phyloP scores from a whole-genome alignment of 2,888 invertebrate genomes.

The Ferdinandea cuprea region DNA sequence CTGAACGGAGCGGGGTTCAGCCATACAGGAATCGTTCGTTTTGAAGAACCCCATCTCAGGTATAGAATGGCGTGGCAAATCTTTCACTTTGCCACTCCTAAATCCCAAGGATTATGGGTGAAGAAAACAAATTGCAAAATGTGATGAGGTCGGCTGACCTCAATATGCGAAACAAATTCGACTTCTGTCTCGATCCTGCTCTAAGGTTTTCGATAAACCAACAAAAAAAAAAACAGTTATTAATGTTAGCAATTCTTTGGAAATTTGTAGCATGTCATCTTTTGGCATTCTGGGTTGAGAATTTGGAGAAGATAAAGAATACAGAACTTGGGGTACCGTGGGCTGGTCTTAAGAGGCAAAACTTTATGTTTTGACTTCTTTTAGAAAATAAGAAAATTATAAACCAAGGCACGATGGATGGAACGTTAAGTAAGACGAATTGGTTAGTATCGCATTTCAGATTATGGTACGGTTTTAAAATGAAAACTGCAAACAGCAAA shows the following conservation, averaged over 20 bases:
- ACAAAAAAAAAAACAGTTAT: not conserved
- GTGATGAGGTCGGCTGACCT: constrained; percentile 3
- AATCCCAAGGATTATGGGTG: constrained; percentile 32
- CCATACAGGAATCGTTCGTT: constrained; percentile 19
- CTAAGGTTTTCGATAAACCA: not conserved
- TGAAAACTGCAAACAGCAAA: too few relatives aligned
- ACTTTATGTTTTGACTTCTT: not conserved
- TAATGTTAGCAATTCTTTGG: constrained; percentile 15
- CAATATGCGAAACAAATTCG: not conserved
- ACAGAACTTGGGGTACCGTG: not conserved
- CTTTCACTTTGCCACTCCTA: constrained; percentile 45
- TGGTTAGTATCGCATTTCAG: not conserved
- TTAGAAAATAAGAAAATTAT: too few relatives aligned
- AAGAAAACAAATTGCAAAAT: constrained; percentile 12
- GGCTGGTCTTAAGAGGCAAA: not conserved
- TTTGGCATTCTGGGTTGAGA: not conserved
- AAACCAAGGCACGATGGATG: not conserved
- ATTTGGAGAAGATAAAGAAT: not conserved
- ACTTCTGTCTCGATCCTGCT: not conserved
- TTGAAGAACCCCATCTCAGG: not conserved
- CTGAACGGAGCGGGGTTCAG: constrained; percentile 34
- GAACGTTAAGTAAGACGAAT: constrained; percentile 15
- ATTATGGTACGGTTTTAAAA: not conserved
- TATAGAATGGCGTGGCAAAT: constrained; percentile 2
- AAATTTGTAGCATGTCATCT: not conserved